phyloP scores from a whole-genome alignment of 2,113 vertebrate genomes.

The Corythaixoides concolor region DNA sequence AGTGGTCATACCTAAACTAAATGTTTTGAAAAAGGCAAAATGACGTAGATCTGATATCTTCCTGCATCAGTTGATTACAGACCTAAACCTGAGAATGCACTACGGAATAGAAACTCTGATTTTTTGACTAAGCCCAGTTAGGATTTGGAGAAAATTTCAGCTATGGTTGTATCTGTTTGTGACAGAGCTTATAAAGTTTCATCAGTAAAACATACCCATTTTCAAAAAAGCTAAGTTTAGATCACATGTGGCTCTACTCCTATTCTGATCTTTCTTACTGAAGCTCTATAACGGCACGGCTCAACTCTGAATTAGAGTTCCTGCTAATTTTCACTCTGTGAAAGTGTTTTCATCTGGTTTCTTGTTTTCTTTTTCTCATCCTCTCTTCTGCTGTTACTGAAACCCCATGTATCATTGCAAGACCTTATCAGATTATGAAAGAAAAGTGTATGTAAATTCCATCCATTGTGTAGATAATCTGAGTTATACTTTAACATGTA shows the following conservation, averaged over 20 bases:
- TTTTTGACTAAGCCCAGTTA: background rate
- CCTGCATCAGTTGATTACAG: background rate
- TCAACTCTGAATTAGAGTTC: background rate
- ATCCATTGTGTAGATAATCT: background rate
- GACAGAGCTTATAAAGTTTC: background rate
- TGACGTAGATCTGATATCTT: background rate
- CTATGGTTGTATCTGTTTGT: background rate
- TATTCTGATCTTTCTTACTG: background rate
- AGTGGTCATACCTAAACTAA: background rate
- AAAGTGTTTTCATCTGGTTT: background rate
- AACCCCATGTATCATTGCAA: background rate
- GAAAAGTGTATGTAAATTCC: background rate
- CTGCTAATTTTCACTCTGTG: background rate
- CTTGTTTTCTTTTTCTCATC: background rate
- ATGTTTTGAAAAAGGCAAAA: background rate
- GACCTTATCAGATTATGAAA: background rate
- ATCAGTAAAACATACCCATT: background rate
- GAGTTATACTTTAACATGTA: background rate
- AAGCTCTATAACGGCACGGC: background rate
- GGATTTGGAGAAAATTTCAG: background rate
- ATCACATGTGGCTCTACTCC: background rate
- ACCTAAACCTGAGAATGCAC: background rate
- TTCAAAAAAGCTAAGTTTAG: background rate
- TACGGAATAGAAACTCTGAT: background rate
- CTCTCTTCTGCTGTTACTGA: background rate